phyloP scores from a whole-genome alignment of 2,113 vertebrate genomes.

The Oceanites oceanicus region DNA sequence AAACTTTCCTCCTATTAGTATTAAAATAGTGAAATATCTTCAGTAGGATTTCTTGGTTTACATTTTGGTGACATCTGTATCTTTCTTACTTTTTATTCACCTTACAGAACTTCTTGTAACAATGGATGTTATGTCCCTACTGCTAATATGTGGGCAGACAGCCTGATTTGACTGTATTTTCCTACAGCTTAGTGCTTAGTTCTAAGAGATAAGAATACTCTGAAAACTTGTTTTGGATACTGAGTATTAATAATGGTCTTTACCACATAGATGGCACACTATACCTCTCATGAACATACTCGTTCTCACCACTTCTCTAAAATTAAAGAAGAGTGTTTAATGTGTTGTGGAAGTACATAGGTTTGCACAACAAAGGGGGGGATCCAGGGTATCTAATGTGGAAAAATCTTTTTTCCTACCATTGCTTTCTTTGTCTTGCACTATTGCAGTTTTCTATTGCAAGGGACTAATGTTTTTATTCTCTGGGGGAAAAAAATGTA shows the following conservation, averaged over 20 bases:
- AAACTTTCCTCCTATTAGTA: neutral
- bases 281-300: neutral
- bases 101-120: neutral
- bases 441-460: neutral
- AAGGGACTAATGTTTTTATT: neutral
- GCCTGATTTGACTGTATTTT: neutral
- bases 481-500: neutral
- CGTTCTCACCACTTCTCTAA: neutral
- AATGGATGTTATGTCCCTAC: neutral
- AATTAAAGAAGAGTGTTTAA: neutral
- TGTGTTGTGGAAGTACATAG: neutral
- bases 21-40: neutral
- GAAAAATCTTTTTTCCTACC: neutral
- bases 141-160: neutral
- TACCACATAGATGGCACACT: neutral
- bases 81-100: neutral
- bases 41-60: neutral
- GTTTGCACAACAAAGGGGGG: neutral
- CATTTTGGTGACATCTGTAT: neutral
- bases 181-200: neutral
- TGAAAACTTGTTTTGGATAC: neutral
- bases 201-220: neutral
- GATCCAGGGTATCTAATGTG: neutral
- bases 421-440: neutral
- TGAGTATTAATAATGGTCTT: neutral